A percentile compares a stretch with the other conserved stretches of the same genome.
These are phyloP conservation scores for Scolopax bukidnonensis DNA, from an alignment of 2,797 vertebrate species.

Conservation along the genomic window DNA sequence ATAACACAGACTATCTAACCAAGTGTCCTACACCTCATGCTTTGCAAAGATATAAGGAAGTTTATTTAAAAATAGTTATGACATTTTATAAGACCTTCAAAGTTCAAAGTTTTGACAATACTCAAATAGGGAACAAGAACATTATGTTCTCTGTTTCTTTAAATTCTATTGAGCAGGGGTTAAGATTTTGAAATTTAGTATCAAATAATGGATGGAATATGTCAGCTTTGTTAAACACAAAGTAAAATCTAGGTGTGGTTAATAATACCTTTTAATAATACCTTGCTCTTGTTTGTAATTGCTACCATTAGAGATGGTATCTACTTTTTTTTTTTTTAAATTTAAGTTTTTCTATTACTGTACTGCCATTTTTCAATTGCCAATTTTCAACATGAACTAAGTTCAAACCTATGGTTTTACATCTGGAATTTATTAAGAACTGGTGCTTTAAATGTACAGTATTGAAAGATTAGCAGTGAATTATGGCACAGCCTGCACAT, in stretches of 20 bases:
- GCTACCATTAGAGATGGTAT: conserved; percentile 34
- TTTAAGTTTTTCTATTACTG: conserved; percentile 46
- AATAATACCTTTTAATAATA: background rate
- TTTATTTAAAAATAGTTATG: background rate
- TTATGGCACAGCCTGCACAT: conserved; percentile 42
- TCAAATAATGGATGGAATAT: background rate
- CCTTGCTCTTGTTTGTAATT: conserved; percentile 40
- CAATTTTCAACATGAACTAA: conserved; percentile 40
- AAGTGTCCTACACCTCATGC: background rate
- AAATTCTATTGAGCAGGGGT: background rate
- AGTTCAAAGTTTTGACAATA: background rate
- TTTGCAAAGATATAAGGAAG: background rate
- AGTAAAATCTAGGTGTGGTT: background rate
- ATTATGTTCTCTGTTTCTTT: background rate
- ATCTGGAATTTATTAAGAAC: conserved; percentile 68
- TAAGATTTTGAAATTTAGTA: background rate
- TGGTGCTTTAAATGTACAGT: conserved; percentile 60
- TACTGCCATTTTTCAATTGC: conserved; percentile 45
- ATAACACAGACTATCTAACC: background rate
- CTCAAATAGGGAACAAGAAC: background rate
- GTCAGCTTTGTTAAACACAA: background rate
- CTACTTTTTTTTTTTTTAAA: background rate
- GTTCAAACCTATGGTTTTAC: conserved; percentile 72
- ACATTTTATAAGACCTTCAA: background rate
- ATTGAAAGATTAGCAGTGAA: conserved; percentile 72